Base-by-base conservation (phyloP, 2,113 vertebrate species). In the Paralichthys olivaceus region DNA sequence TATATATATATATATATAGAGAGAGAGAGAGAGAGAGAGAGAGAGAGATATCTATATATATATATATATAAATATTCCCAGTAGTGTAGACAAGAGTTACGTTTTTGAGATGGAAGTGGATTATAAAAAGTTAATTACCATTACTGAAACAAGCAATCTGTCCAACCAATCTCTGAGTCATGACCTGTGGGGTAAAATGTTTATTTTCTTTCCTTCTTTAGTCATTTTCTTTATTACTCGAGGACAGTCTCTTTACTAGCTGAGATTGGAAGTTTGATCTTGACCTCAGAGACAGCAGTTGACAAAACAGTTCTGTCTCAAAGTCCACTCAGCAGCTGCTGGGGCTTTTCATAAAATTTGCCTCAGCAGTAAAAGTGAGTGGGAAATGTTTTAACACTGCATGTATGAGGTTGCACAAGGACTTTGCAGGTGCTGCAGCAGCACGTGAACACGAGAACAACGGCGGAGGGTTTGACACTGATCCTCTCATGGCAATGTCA, bases 401-500 rank as follows among this genome's bases (percentile, higher is more conserved):
- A 23, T 22, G 55, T 17, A 25, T 45, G 32, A 37, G 22, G 28
- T 34, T 11, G 23, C 40, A 28, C 7, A 34, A 23, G 22, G 19
- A 29, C 3, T 23, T 29, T 66, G 45, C 45, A 66, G 4, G 55
- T 67, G 11, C 28, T 3, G 68, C 60, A 40, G 69, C 40, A 23
- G 40, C 53, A 22, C 62, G 43, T 32, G 53, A 54, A 12, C 62
- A 25, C 4, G 25, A 62, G n/a, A 51, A 45, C 5, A 23, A 37
- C 49, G 64, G 23, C 19, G 61, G 32, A 14, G 20, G n/a, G 32
- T 70, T 62, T 55, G 15, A 64, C 25, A 45, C 45, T 55, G 28
- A 73, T 66, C 25, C 56, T n/a, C 19, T 65, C 22, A n/a, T 11
- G 23, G 22, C 62, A 14, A 64, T 71, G 58, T 71, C 54, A 54